phyloP scores from a whole-genome alignment of 2,797 vertebrate species.

The Galaxias olidus region DNA sequence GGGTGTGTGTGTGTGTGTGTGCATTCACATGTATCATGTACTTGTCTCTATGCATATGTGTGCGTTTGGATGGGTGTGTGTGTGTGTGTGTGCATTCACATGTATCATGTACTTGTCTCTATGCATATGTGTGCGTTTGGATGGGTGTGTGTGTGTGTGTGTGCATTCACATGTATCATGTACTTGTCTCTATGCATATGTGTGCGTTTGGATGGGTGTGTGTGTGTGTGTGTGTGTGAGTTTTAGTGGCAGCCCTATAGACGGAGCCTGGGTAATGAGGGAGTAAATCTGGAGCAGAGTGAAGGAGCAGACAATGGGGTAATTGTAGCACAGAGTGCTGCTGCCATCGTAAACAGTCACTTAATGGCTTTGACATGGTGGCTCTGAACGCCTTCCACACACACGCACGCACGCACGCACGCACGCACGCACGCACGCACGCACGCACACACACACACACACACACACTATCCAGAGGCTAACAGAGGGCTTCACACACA shows the following conservation, averaged over 20 bases:
- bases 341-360: too few species aligned
- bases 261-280: too few species aligned
- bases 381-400: slow-evolving; percentile 6
- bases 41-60: neutral
- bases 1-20: slow-evolving; percentile 12
- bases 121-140: neutral
- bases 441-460: slow-evolving; percentile 1
- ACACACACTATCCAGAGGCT: neutral
- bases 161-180: too few species aligned
- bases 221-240: neutral
- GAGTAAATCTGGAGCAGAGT: too few species aligned
- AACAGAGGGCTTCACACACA: too few species aligned
- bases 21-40: too few species aligned
- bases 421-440: slow-evolving; percentile 11
- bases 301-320: too few species aligned
- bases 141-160: slow-evolving; percentile 1
- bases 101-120: neutral
- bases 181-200: too few species aligned
- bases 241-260: neutral
- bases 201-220: neutral
- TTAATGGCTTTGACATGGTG: too few species aligned
- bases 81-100: slow-evolving; percentile 21
- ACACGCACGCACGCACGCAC: too few species aligned
- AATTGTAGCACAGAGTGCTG: too few species aligned
- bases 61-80: neutral